A percentile compares a stretch with the other conserved stretches of the same genome.
phyloP scores from a whole-genome alignment of 2,888 invertebrate genomes.

The Sepioteuthis lessoniana region DNA sequence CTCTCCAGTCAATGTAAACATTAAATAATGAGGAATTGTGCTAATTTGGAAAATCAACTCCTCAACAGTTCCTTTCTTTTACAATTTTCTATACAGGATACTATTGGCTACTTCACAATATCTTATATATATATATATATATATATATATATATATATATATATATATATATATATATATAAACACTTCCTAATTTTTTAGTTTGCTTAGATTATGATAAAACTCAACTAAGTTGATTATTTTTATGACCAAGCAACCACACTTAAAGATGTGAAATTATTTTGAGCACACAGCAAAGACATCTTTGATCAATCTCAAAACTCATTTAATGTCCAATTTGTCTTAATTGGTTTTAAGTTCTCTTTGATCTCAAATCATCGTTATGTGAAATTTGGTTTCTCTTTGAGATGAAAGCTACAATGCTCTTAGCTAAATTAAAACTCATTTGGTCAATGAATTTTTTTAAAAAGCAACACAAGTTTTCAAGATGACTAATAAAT shows the following conservation, averaged over 20 bases:
- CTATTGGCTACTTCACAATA: no score
- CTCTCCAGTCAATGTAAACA: no score
- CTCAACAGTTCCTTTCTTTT: no score
- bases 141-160: no score
- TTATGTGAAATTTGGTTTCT: background rate
- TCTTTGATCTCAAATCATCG: background rate
- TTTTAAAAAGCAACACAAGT: background rate
- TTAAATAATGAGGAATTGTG: no score
- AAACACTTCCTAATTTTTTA: background rate
- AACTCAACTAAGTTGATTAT: background rate
- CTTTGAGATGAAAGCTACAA: background rate
- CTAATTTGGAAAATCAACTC: no score
- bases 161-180: no score
- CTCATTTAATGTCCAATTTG: constrained; percentile 33
- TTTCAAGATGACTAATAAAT: background rate
- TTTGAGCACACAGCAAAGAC: background rate
- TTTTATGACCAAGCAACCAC: background rate
- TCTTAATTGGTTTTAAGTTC: background rate
- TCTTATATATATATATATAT: no score
- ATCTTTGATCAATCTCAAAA: background rate
- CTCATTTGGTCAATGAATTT: background rate
- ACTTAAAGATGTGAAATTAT: background rate
- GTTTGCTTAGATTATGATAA: background rate
- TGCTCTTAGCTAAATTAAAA: constrained; percentile 17
- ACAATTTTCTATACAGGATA: no score